phyloP scores from a whole-genome alignment of 2,888 invertebrate species.

The Trichopria drosophilae region DNA sequence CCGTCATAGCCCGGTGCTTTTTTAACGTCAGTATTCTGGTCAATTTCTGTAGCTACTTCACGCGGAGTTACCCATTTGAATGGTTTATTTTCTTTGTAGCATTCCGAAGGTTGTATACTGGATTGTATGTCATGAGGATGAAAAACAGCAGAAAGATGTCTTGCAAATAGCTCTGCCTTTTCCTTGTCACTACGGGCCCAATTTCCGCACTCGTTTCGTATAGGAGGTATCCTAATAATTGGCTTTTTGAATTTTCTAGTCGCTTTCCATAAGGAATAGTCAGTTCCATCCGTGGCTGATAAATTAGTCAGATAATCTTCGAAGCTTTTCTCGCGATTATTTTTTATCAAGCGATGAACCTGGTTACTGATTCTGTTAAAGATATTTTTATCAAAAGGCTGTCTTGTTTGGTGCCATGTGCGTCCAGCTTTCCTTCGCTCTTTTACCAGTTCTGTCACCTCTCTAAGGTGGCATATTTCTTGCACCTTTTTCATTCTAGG shows the following conservation, averaged over 20 bases:
- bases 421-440: background rate
- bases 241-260: background rate
- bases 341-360: background rate
- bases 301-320: background rate
- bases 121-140: too few relatives aligned
- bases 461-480: background rate
- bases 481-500: background rate
- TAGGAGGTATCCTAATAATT: background rate
- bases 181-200: background rate
- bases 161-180: background rate
- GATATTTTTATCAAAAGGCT: background rate
- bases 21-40: background rate
- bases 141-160: background rate
- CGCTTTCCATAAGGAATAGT: too few relatives aligned
- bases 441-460: background rate
- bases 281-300: background rate
- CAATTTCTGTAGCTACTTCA: background rate
- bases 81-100: too few relatives aligned
- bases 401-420: constrained; percentile 1
- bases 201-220: background rate
- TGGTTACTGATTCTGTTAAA: background rate
- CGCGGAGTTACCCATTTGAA: too few relatives aligned
- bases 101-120: too few relatives aligned
- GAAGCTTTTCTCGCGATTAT: background rate
- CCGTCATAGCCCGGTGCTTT: background rate